phyloP scores from a whole-genome alignment of 2,113 vertebrate species.

The Phrynosoma platyrhinos region DNA sequence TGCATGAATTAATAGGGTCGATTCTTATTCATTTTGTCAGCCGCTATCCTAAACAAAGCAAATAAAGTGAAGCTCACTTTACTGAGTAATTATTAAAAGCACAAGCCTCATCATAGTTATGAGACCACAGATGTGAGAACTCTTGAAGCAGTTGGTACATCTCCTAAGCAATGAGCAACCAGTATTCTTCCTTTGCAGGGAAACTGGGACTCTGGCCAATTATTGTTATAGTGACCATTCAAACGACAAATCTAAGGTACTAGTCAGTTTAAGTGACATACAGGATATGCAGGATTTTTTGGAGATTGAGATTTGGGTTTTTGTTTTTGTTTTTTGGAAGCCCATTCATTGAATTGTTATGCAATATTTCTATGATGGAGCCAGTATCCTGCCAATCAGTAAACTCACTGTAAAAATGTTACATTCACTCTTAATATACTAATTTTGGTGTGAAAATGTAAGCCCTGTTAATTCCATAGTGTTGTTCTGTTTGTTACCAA shows the following conservation, averaged over 20 bases:
- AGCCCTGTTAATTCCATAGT: background rate
- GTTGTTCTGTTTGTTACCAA: background rate
- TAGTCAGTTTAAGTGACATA: background rate
- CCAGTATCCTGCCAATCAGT: background rate
- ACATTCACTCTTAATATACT: background rate
- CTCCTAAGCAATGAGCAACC: background rate
- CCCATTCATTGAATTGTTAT: background rate
- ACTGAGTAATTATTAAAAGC: slow-evolving; percentile 22
- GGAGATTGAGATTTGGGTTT: background rate
- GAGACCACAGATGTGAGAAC: background rate
- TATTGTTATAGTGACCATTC: background rate
- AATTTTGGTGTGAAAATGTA: background rate
- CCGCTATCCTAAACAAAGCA: slow-evolving; percentile 17
- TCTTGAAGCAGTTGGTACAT: background rate
- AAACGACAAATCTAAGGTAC: background rate
- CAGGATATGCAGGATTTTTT: background rate
- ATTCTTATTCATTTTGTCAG: slow-evolving; percentile 3
- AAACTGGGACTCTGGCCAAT: background rate
- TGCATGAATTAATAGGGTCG: slow-evolving; percentile 22
- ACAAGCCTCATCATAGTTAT: background rate
- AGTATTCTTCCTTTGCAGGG: background rate
- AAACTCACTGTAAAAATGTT: background rate
- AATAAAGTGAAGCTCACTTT: slow-evolving; percentile 15
- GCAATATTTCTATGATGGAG: background rate
- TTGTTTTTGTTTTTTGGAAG: no score